phyloP scores from a whole-genome alignment of 2,888 invertebrate genomes.

The Eulithis testata region DNA sequence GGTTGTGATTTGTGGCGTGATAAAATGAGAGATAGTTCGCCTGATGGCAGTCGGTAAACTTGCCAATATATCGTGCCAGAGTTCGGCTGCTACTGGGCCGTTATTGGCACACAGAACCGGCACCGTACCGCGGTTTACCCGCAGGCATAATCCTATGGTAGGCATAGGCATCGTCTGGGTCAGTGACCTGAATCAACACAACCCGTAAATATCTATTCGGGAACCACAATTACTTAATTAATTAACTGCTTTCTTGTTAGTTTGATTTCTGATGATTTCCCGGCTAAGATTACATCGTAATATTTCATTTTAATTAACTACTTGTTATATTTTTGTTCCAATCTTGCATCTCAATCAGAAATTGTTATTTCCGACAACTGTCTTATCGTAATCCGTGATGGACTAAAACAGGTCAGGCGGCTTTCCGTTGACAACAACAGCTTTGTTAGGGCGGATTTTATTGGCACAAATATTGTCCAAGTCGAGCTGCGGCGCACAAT shows the following conservation, averaged over 20 bases:
- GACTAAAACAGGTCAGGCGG: slow-evolving; percentile 76
- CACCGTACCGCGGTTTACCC: slow-evolving; percentile 30
- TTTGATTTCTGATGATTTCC: background rate
- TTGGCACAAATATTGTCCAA: slow-evolving; percentile 82
- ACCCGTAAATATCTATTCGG: slow-evolving; percentile 6
- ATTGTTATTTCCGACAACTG: slow-evolving; percentile 38
- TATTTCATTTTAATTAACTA: slow-evolving; percentile 9
- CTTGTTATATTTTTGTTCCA: background rate
- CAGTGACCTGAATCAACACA: slow-evolving; percentile 29
- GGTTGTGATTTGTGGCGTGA: slow-evolving; percentile 22
- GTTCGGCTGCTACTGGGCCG: slow-evolving; percentile 27
- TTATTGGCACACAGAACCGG: slow-evolving; percentile 33
- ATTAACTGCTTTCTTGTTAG: slow-evolving; percentile 6
- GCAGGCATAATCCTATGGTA: slow-evolving; percentile 31
- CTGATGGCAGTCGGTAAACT: slow-evolving; percentile 24
- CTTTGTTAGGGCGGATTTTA: slow-evolving; percentile 80
- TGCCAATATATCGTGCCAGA: slow-evolving; percentile 32
- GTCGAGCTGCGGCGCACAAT: slow-evolving; percentile 74
- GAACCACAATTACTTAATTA: slow-evolving; percentile 13
- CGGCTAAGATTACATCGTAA: background rate
- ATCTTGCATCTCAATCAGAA: slow-evolving; percentile 14
- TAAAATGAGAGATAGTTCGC: slow-evolving; percentile 26
- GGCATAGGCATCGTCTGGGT: slow-evolving; percentile 20
- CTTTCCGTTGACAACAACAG: slow-evolving; percentile 80
- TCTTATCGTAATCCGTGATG: slow-evolving; percentile 65